Evolutionary conservation across 1,140 invertebrate species (phyloP).

Genomic region (Patella vulgata): DNA sequence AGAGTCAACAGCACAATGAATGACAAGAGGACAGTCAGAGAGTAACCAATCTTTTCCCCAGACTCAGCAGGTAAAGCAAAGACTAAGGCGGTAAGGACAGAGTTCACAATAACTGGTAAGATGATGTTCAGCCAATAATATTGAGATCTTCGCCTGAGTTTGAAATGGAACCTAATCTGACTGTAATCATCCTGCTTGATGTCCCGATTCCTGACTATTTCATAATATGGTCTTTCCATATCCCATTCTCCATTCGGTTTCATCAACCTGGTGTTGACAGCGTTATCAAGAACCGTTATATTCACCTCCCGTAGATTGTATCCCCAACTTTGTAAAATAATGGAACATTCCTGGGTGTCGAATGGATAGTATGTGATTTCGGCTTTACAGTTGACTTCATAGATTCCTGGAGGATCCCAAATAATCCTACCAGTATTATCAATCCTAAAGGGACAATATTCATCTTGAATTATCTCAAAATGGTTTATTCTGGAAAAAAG

Average conservation of each 20-base stretch:
- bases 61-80: slow-evolving; percentile 28
- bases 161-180: slow-evolving; percentile 28
- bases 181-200: slow-evolving; percentile 1
- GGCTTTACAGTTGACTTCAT: slow-evolving; percentile 27
- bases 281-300: slow-evolving; percentile 10
- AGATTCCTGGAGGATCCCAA: slow-evolving; percentile 70
- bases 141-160: slow-evolving; percentile 16
- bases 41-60: slow-evolving; percentile 31
- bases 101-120: slow-evolving; percentile 23
- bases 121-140: slow-evolving; percentile 30
- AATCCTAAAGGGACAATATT: not conserved
- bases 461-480: too few relatives aligned
- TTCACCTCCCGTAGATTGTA: slow-evolving; percentile 29
- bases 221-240: not conserved
- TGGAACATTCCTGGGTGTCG: slow-evolving; percentile 31
- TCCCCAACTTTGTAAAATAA: slow-evolving; percentile 14
- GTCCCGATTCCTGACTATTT: not conserved
- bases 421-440: slow-evolving; percentile 57
- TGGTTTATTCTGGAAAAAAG: too few relatives aligned
- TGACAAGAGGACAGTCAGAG: slow-evolving; percentile 26
- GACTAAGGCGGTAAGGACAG: slow-evolving; percentile 15
- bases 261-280: not conserved
- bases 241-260: slow-evolving; percentile 11
- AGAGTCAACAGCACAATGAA: slow-evolving; percentile 26
- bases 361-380: slow-evolving; percentile 43